A percentile compares a stretch with the other conserved stretches of the same genome.
Evolutionary conservation across 2,888 invertebrate species (phyloP).

Genomic region (Amblyjoppa fuscipennis): DNA sequence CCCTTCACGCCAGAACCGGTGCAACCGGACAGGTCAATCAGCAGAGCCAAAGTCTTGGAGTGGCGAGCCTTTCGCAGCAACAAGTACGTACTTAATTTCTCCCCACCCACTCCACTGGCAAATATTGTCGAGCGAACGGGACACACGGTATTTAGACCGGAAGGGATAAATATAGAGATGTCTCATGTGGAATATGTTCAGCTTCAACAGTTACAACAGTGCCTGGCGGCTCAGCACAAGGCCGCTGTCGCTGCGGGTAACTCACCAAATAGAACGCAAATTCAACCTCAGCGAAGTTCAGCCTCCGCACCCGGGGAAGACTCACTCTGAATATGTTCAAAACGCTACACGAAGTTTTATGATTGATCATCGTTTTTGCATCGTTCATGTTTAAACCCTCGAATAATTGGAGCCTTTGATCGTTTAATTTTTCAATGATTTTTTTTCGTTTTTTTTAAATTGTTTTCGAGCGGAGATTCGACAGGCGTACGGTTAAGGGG

Average conservation of each 20-base stretch:
- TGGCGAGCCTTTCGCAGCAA: conserved; percentile 82
- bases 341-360: conserved; percentile 66
- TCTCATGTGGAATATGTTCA: conserved; percentile 66
- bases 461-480: conserved; percentile 10
- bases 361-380: conserved; percentile 73
- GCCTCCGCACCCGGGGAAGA: conserved; percentile 81
- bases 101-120: not conserved
- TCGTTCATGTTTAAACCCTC: conserved; percentile 39
- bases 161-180: not conserved
- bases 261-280: conserved; percentile 81
- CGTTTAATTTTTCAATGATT: conserved; percentile 1
- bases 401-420: conserved; percentile 75
- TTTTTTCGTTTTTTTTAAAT: not conserved
- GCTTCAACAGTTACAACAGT: conserved; percentile 83
- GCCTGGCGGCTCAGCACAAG: conserved; percentile 83
- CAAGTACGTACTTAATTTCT: conserved; percentile 77
- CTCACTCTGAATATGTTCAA: conserved; percentile 81
- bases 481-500: conserved; percentile 46
- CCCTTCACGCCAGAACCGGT: conserved; percentile 81
- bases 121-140: not conserved
- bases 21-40: conserved; percentile 81
- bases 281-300: conserved; percentile 81
- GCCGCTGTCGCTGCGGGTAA: conserved; percentile 79
- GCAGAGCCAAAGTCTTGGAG: conserved; percentile 82
- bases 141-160: not conserved